A percentile compares a stretch with the other conserved stretches of the same genome.
Evolutionary conservation across 2,113 vertebrate genomes (phyloP).

Genomic region (Burhinus bistriatus): DNA sequence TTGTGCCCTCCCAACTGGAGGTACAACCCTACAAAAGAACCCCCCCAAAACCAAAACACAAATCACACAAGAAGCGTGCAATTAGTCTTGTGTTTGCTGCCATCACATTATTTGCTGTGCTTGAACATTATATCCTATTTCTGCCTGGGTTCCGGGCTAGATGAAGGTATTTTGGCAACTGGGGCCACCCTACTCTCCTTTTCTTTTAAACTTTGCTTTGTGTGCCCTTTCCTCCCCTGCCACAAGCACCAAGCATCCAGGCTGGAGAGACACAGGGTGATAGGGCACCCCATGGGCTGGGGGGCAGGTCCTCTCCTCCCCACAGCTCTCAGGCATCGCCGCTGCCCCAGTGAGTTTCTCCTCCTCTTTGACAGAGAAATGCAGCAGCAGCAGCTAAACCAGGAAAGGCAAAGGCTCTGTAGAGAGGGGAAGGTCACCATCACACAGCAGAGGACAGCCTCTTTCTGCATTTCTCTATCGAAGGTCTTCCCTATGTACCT

Average conservation of each 20-base stretch:
- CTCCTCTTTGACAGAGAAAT: neutral
- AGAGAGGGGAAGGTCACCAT: neutral
- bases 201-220: neutral
- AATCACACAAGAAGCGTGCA: neutral
- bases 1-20: neutral
- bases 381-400: neutral
- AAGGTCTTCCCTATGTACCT: neutral
- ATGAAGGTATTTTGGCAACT: neutral
- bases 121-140: neutral
- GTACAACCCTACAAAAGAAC: neutral
- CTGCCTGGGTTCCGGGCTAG: neutral
- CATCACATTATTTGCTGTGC: neutral
- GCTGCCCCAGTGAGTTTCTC: neutral
- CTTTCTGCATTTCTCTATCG: neutral
- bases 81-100: neutral
- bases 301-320: neutral
- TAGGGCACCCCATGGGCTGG: neutral
- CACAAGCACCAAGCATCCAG: neutral
- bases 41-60: neutral
- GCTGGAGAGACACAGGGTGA: neutral
- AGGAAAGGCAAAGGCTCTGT: neutral
- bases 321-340: accelerated
- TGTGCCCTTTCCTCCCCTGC: neutral
- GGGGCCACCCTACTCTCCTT: neutral
- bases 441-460: accelerated